Base-by-base conservation (phyloP, 2,888 invertebrate genomes). In the Leptinotarsa juncta region DNA sequence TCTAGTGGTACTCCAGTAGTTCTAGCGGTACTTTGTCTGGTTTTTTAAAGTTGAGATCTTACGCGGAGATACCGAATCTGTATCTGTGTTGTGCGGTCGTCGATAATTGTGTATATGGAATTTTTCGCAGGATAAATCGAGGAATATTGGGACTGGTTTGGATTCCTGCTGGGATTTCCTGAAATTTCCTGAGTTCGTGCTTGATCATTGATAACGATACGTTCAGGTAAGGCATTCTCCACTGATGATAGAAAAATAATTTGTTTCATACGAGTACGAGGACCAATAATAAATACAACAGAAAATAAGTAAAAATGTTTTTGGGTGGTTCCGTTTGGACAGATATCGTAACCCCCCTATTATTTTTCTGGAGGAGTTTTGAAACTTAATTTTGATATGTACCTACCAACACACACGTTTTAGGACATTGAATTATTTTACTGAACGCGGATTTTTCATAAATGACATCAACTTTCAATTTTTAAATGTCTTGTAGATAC, bases 11-110 rank as follows among this genome's bases (percentile, higher is more conserved):
- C 80, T 81, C 76, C 75, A 78, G 83, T 77, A 79, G 78, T 80
- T 77, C 77, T 84, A 84, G 83, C 84, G 83, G 83, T 83, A 83
- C 82, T 83, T 80, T 78, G 79, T 76, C 80, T 79, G 74, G 78
- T 82, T 83, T 83, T 81, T 81, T 77, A 79, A 81, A 81, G 72
- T 77, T 78, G 74, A 78, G 77, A 80, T 78, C 77, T 81, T 82
- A 80, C 79, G 77, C 78, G 73, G 70, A 62, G 62, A 62, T 62
- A 62, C 62, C 62, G 2, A 42, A 62, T 62, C 32, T 62, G 62
- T 62, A 62, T 62, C 62, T 62, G 62, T 62, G 62, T 18, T 32
- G 62, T 62, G 62, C 42, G 32, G 42, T 18, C 26, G 42, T 62
- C 32, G n/a, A 32, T 42, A 12, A 62, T 42, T 62, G 62, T 62